Base-by-base conservation (phyloP, 2,797 vertebrate species). In the Hippoglossus hippoglossus region DNA sequence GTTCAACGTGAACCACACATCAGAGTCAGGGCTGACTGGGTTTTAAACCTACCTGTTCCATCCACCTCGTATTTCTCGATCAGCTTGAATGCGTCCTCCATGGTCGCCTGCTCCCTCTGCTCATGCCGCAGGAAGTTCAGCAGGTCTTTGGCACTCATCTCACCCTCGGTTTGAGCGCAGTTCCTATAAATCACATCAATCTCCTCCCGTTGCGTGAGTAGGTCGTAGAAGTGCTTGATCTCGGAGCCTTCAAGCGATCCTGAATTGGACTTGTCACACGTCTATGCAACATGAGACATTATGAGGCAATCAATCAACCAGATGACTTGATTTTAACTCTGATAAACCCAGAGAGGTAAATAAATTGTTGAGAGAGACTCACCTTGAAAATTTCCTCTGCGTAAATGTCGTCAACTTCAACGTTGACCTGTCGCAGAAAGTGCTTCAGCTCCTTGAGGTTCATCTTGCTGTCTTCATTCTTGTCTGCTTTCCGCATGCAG, bases 381-480 rank as follows among this genome's bases (percentile, higher is more conserved):
- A 97, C 98, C 91, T 80, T 89, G 78, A 99, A 99, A 68, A 99
- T 90, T 1, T 93, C 77, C 25, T 91, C 91, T 8, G 97, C 97
- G 0, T 99, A 98, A 18, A 61, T 79, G 71, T 99, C 96, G 0
- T 94, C 91, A 0, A 97, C 93, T 63, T 97, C 93, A 1, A 99
- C 79, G 79, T 99, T 99, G 69, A 99, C 94, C 81, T 98, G 94
- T 52, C 94, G 93, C 88, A 99, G 87, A 80, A 99, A 99, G 79
- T 94, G 77, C 89, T 98, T 97, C 67, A 99, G 83, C 86, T 99
- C 98, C 79, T 98, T 98, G 78, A 99, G 93, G 64, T 18, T 95
- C 97, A 99, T 98, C 90, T 95, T 96, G 89, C 98, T 98, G 93
- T 99, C 98, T 1, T 92, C 89, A 67, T 99, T 97, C 80, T 97